Evolutionary conservation across 2,888 invertebrate species (phyloP).

Genomic region (Cheilosia vulpina): DNA sequence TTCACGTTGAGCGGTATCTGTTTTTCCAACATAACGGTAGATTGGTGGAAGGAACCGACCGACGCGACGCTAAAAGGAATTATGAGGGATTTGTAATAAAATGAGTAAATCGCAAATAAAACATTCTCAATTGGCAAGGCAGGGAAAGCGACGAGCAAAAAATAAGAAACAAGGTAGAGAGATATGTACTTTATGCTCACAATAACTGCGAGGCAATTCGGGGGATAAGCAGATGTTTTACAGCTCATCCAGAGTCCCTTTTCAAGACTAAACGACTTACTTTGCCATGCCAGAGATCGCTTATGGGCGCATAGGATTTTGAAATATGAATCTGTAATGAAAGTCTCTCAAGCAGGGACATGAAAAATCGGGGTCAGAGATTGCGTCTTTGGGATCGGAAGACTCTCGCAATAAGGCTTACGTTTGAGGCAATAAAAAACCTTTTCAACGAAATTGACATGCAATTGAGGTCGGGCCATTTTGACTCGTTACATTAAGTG

Average conservation of each 20-base stretch:
- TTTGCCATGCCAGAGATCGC: slow-evolving; percentile 3
- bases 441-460: not conserved
- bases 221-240: slow-evolving; percentile 57
- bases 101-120: slow-evolving; percentile 69
- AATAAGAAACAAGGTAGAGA: slow-evolving; percentile 37
- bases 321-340: slow-evolving; percentile 28
- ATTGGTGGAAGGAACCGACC: not conserved
- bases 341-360: slow-evolving; percentile 35
- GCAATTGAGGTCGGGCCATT: not conserved
- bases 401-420: slow-evolving; percentile 23
- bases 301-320: not conserved
- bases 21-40: slow-evolving; percentile 19
- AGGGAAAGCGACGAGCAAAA: slow-evolving; percentile 30
- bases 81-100: slow-evolving; percentile 71
- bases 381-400: slow-evolving; percentile 32
- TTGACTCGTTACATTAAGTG: not conserved
- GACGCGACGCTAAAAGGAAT: slow-evolving; percentile 45
- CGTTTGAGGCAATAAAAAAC: slow-evolving; percentile 15
- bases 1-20: slow-evolving; percentile 50
- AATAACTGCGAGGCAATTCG: slow-evolving; percentile 50
- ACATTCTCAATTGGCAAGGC: slow-evolving; percentile 60
- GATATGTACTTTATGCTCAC: slow-evolving; percentile 43
- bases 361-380: slow-evolving; percentile 28
- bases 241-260: slow-evolving; percentile 2
- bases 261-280: slow-evolving; percentile 21